These are phyloP conservation scores for Macropus fuliginosus DNA, from an alignment of 2,797 vertebrate genomes.

Conservation along the genomic window DNA sequence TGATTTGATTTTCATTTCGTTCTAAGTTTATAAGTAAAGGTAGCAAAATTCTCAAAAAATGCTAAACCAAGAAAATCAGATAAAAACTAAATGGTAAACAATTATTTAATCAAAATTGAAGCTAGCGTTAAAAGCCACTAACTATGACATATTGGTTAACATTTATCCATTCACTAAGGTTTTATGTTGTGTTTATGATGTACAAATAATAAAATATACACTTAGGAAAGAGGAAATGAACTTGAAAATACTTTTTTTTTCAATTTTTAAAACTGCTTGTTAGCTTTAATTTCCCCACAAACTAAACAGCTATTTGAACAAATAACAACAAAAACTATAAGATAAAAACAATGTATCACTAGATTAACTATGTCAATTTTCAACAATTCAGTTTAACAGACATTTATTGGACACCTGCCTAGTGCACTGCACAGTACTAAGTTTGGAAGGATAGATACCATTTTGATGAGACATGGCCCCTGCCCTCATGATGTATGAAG, in stretches of 20 bases:
- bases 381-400: background rate
- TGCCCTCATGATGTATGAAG: background rate
- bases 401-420: background rate
- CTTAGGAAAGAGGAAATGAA: slow-evolving; percentile 32
- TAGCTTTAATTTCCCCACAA: slow-evolving; percentile 3
- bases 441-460: background rate
- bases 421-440: background rate
- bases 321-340: background rate
- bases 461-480: background rate
- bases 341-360: background rate
- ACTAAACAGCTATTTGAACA: background rate
- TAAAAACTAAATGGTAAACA: slow-evolving; percentile 28
- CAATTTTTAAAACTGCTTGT: background rate
- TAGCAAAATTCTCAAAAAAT: background rate
- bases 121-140: background rate
- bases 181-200: background rate
- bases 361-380: background rate
- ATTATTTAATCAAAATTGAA: slow-evolving; percentile 20
- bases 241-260: background rate
- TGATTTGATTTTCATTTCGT: background rate
- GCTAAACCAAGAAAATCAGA: slow-evolving; percentile 23
- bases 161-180: slow-evolving; percentile 10
- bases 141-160: background rate
- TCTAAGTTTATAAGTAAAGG: background rate
- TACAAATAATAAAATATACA: background rate